Evolutionary conservation across 2,888 invertebrate species (phyloP).

Genomic region (Eupsilia transversa): DNA sequence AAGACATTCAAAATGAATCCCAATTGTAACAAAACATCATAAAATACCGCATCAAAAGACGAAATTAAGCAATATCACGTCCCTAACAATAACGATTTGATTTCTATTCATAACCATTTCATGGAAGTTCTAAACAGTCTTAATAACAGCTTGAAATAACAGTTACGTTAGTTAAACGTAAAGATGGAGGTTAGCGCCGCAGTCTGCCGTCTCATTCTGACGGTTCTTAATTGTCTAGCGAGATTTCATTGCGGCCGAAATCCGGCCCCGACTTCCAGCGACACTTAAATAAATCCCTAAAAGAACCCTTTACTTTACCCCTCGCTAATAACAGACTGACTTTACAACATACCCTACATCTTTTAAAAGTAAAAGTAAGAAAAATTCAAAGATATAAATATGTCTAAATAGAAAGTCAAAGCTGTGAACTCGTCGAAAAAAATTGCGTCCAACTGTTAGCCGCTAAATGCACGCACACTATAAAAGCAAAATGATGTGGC

Average conservation of each 20-base stretch:
- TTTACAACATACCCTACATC: constrained; percentile 17
- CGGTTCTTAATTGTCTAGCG: constrained; percentile 80
- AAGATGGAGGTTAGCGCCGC: constrained; percentile 65
- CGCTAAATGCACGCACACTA: no score
- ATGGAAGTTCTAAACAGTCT: constrained; percentile 36
- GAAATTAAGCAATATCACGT: not conserved
- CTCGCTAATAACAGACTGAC: constrained; percentile 36
- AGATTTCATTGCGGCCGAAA: constrained; percentile 81
- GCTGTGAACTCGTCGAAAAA: no score
- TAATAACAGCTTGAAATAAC: constrained; percentile 67
- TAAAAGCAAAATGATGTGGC: no score
- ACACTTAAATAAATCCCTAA: constrained; percentile 71
- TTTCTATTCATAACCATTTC: constrained; percentile 41
- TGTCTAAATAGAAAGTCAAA: no score
- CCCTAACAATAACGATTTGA: constrained; percentile 28
- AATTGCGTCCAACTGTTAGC: no score
- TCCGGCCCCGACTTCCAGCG: constrained; percentile 73
- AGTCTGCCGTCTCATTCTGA: constrained; percentile 73
- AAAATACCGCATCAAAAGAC: not conserved
- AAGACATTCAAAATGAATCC: not conserved
- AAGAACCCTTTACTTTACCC: constrained; percentile 53
- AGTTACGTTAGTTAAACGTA: constrained; percentile 69
- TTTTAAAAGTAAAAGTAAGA: constrained; percentile 42
- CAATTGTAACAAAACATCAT: not conserved
- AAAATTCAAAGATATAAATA: no score